phyloP scores from a whole-genome alignment of 2,888 invertebrate species.

The Meganola albula region DNA sequence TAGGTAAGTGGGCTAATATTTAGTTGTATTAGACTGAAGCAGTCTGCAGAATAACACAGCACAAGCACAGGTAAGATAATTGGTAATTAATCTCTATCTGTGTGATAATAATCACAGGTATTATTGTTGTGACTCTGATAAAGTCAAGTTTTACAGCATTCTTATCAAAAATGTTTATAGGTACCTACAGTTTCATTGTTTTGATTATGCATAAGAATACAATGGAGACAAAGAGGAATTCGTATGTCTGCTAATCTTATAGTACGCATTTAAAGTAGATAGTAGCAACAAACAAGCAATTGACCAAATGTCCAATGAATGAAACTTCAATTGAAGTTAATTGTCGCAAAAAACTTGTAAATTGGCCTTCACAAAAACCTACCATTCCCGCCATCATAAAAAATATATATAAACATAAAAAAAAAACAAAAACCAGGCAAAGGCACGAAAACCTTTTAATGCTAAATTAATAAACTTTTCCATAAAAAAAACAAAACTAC shows the following conservation, averaged over 20 bases:
- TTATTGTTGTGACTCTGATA: slow-evolving; percentile 20
- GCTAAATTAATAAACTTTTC: slow-evolving; percentile 19
- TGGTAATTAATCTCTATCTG: too few species aligned
- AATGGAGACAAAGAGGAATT: too few species aligned
- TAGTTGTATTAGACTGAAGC: too few species aligned
- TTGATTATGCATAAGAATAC: too few species aligned
- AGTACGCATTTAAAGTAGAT: slow-evolving; percentile 23
- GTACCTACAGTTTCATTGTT: too few species aligned
- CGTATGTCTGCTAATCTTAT: too few species aligned
- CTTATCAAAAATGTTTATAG: too few species aligned
- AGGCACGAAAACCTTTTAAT: slow-evolving; percentile 11
- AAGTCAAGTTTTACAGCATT: too few species aligned
- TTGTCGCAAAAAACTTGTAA: slow-evolving; percentile 46
- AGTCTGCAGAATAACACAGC: too few species aligned
- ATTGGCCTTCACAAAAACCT: slow-evolving; percentile 31
- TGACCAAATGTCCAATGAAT: slow-evolving; percentile 45
- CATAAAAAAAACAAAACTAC: slow-evolving; percentile 32
- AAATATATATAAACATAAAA: slow-evolving; percentile 1
- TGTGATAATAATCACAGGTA: too few species aligned
- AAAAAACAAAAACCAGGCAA: slow-evolving; percentile 24
- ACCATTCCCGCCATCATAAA: slow-evolving; percentile 24
- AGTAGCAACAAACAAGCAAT: slow-evolving; percentile 36
- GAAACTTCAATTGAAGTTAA: slow-evolving; percentile 56
- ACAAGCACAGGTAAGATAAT: too few species aligned
- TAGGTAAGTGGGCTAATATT: too few species aligned